These are phyloP conservation scores for Procambarus virginalis DNA, from an alignment of 1,140 invertebrate genomes.

Conservation along the genomic window DNA sequence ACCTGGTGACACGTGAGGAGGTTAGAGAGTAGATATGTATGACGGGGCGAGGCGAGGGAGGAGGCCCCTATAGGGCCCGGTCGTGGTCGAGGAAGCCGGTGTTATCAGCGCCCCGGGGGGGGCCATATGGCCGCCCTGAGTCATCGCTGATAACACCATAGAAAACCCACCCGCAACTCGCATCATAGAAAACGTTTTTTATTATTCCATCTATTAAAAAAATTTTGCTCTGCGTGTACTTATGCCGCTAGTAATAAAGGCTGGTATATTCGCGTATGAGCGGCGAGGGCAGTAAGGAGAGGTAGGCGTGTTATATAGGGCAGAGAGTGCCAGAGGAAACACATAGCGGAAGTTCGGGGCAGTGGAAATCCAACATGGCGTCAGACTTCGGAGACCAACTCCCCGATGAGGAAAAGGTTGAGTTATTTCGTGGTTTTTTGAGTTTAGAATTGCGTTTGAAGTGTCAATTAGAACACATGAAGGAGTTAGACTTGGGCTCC, in stretches of 20 bases:
- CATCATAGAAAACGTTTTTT: conserved; percentile 12
- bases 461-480: neutral
- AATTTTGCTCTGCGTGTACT: neutral
- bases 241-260: neutral
- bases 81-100: neutral
- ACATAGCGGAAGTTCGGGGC: conserved; percentile 23
- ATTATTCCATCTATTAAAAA: neutral
- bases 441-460: neutral
- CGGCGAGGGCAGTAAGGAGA: too few relatives aligned
- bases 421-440: conserved; percentile 17
- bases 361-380: conserved; percentile 66
- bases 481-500: neutral
- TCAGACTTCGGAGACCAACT: conserved; percentile 67
- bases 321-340: conserved; percentile 17
- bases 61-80: too few relatives aligned
- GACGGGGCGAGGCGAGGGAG: too few relatives aligned
- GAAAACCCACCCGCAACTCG: neutral
- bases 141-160: conserved; percentile 59
- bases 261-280: neutral
- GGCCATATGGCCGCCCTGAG: conserved; percentile 44
- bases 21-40: too few relatives aligned
- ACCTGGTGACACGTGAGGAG: too few relatives aligned
- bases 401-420: conserved; percentile 69
- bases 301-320: neutral
- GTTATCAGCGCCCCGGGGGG: neutral